Conservation (phyloP, 1,140 invertebrate genomes). For the Radopholus similis region DNA sequence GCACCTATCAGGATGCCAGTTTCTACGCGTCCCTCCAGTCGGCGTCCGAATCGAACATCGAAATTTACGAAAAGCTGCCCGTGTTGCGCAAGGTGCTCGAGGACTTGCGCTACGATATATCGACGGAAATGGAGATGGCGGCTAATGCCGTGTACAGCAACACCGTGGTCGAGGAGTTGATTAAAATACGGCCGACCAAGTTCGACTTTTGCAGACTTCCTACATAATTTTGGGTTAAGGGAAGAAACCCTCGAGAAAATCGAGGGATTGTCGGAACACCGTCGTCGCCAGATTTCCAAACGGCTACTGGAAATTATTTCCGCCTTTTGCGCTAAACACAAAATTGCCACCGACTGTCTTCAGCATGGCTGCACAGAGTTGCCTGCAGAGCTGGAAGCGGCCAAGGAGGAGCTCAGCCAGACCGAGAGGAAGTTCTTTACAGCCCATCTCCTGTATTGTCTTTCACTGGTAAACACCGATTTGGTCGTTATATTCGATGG, state of each 20-base stretch:
- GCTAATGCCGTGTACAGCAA: conserved; percentile 26
- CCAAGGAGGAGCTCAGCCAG: background rate
- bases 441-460: conserved; percentile 5
- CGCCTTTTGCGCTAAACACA: conserved; percentile 5
- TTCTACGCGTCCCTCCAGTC: conserved; percentile 12
- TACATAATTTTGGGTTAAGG: conserved; percentile 20
- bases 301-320: background rate
- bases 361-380: background rate
- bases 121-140: conserved; percentile 15
- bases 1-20: conserved; percentile 10
- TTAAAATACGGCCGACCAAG: conserved; percentile 25
- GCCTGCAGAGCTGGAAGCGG: conserved; percentile 14
- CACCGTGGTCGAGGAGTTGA: conserved; percentile 24
- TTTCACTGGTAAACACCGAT: conserved; percentile 3
- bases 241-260: conserved; percentile 14
- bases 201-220: conserved; percentile 2
- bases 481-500: background rate
- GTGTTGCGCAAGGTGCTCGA: conserved; percentile 11
- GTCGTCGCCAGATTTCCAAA: conserved; percentile 2
- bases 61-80: conserved; percentile 23
- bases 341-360: conserved; percentile 4
- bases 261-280: conserved; percentile 20
- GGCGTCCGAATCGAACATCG: background rate
- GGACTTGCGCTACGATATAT: conserved; percentile 24
- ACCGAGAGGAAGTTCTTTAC: background rate